Evolutionary conservation across 2,797 vertebrate species (phyloP).

Genomic region (Denticeps clupeoides): DNA sequence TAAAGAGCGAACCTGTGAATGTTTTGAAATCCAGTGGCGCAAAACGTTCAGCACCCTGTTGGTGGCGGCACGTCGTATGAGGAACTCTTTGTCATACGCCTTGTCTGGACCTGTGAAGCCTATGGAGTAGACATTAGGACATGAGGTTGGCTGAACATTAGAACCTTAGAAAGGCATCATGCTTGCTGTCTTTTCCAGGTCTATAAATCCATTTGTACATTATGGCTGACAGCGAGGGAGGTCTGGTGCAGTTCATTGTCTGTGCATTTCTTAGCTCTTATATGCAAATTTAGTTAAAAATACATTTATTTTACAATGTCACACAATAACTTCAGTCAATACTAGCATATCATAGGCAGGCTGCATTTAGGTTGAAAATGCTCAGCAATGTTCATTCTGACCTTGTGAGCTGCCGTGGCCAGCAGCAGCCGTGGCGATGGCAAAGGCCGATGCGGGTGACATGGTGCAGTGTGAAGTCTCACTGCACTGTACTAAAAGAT

Average conservation of each 20-base stretch:
- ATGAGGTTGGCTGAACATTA: background rate
- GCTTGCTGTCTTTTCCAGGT: too few species aligned
- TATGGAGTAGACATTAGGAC: constrained; percentile 26
- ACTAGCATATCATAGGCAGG: too few species aligned
- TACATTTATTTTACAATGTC: too few species aligned
- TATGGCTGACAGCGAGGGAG: too few species aligned
- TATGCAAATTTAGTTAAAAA: too few species aligned
- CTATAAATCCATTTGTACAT: too few species aligned
- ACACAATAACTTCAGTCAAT: too few species aligned
- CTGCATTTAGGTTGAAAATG: too few species aligned
- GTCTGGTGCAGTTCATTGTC: too few species aligned
- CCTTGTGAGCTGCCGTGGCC: constrained; percentile 78
- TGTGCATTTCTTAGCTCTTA: too few species aligned
- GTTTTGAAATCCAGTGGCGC: constrained; percentile 95
- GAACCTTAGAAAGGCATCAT: background rate
- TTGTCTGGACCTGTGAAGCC: constrained; percentile 78
- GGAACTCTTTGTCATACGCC: constrained; percentile 87
- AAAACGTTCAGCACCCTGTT: constrained; percentile 92
- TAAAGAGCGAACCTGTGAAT: constrained; percentile 77
- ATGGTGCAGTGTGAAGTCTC: constrained; percentile 75
- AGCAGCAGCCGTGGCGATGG: constrained; percentile 88
- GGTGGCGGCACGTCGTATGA: constrained; percentile 87
- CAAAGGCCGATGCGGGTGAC: constrained; percentile 86
- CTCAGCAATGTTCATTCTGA: too few species aligned
- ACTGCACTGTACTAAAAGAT: constrained; percentile 54